A percentile compares a stretch with the other conserved stretches of the same genome.
Conservation (phyloP, 2,888 invertebrate genomes). For the Lepidocyrtoides sp. region DNA sequence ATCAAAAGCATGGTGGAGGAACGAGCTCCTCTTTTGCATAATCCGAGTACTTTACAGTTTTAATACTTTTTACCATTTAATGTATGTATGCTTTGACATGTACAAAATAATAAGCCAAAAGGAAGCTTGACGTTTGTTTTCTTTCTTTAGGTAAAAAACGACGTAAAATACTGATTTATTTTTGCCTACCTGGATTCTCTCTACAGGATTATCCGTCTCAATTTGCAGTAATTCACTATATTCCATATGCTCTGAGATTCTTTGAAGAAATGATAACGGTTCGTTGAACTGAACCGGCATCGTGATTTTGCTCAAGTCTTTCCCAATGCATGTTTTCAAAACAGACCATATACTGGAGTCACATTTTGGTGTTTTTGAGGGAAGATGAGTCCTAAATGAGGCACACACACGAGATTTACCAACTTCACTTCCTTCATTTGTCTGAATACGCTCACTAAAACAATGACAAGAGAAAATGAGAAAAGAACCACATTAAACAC, state of each 20-base stretch:
- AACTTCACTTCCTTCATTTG: slow-evolving; percentile 44
- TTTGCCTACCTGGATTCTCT: slow-evolving; percentile 88
- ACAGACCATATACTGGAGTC: slow-evolving; percentile 97
- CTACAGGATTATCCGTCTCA: slow-evolving; percentile 92
- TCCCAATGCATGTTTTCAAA: slow-evolving; percentile 96
- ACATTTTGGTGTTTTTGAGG: slow-evolving; percentile 87
- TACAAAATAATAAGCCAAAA: too few species aligned
- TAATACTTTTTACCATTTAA: too few species aligned
- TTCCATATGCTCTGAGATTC: slow-evolving; percentile 98
- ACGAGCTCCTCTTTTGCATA: too few species aligned
- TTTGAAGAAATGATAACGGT: slow-evolving; percentile 97
- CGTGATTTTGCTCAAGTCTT: slow-evolving; percentile 97
- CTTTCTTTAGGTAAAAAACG: not conserved
- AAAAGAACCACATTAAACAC: not conserved
- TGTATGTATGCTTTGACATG: too few species aligned
- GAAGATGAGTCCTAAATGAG: slow-evolving; percentile 82
- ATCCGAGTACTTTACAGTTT: too few species aligned
- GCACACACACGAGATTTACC: slow-evolving; percentile 63
- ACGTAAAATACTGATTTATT: not conserved
- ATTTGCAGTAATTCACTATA: slow-evolving; percentile 94
- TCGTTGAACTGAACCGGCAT: slow-evolving; percentile 99
- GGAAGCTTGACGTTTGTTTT: too few species aligned
- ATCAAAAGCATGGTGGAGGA: too few species aligned
- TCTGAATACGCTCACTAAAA: slow-evolving; percentile 44
- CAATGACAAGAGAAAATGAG: not conserved